Percentiles rank a stretch among this genome's conserved stretches.
Evolutionary conservation across 92 coral and sea anemone genomes (phyloP).

Genomic region (Phenganax subtilis): DNA sequence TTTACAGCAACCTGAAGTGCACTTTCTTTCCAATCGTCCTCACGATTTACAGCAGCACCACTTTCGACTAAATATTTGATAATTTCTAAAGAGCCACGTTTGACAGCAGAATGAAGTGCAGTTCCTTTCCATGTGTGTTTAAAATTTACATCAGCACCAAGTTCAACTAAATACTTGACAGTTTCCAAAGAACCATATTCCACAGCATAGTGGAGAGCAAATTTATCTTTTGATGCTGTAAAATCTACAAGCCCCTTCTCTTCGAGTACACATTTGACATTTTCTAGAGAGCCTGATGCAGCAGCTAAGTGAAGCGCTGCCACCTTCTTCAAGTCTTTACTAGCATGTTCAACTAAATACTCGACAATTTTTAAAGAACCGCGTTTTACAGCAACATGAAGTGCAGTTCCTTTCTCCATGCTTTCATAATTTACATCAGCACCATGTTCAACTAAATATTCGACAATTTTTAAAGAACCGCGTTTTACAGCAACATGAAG

Average conservation of each 20-base stretch:
- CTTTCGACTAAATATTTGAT: neutral
- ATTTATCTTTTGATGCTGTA: neutral
- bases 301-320: neutral
- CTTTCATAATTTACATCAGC: conserved; percentile 22
- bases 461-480: neutral
- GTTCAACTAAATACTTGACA: conserved; percentile 2
- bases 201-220: neutral
- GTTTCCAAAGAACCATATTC: neutral
- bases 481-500: conserved; percentile 22
- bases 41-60: conserved; percentile 25
- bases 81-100: neutral
- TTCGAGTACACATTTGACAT: neutral
- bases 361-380: neutral
- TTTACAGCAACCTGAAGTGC: conserved; percentile 22
- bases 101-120: conserved; percentile 30
- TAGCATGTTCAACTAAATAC: neutral
- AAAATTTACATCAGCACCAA: conserved; percentile 6
- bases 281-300: neutral
- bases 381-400: neutral
- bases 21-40: neutral
- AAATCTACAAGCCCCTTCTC: neutral
- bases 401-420: neutral
- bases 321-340: neutral
- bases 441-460: conserved; percentile 2
- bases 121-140: neutral